Conservation (phyloP, 1,140 invertebrate genomes). For the Bombus confusus region DNA sequence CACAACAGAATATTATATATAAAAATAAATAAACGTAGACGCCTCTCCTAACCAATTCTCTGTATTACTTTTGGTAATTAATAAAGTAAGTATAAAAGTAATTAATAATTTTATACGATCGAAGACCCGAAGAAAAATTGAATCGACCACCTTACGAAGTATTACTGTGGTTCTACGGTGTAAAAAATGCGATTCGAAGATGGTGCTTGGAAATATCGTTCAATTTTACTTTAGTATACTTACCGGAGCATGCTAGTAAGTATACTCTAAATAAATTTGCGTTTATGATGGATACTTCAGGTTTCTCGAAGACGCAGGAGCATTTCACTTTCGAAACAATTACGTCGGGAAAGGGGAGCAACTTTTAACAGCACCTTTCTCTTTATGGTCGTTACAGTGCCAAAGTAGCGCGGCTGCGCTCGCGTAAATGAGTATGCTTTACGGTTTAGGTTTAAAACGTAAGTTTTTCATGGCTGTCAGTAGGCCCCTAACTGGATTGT, state of each 20-base stretch:
- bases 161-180: neutral
- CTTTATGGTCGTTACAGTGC: slow-evolving; percentile 22
- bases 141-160: neutral
- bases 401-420: slow-evolving; percentile 10
- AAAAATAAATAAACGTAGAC: neutral
- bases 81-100: no score
- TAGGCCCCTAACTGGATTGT: slow-evolving; percentile 35
- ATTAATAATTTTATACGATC: no score
- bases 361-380: slow-evolving; percentile 49
- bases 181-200: neutral
- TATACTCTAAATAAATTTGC: neutral
- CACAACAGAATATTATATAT: neutral
- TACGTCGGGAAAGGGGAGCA: neutral
- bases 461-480: slow-evolving; percentile 48
- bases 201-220: neutral
- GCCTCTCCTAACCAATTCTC: neutral
- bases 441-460: slow-evolving; percentile 35
- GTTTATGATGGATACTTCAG: neutral
- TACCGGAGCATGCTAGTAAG: no score
- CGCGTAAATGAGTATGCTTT: slow-evolving; percentile 33
- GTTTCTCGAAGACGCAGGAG: neutral
- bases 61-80: rapidly evolving
- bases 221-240: neutral
- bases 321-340: slow-evolving; percentile 40
- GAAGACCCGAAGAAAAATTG: no score